These are phyloP conservation scores for Charaxes varanes DNA, from an alignment of 1,140 invertebrate species.

Conservation along the genomic window DNA sequence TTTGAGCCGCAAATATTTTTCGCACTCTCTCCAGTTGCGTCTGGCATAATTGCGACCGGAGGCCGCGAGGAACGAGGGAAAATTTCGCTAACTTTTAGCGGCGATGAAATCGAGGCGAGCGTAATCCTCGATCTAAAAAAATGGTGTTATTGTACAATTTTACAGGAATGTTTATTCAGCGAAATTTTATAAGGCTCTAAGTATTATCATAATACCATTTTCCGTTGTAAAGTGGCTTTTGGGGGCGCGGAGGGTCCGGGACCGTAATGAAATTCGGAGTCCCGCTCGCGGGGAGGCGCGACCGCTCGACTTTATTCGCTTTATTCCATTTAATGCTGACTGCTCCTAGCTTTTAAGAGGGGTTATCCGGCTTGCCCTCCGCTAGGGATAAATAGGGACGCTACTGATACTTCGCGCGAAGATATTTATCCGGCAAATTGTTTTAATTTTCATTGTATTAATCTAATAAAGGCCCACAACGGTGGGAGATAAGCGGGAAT, in stretches of 20 bases:
- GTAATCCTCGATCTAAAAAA: conserved; percentile 29
- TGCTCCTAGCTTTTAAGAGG: conserved; percentile 73
- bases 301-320: conserved; percentile 67
- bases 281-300: conserved; percentile 39
- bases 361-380: conserved; percentile 71
- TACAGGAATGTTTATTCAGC: conserved; percentile 67
- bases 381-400: conserved; percentile 65
- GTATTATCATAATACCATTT: conserved; percentile 72
- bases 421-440: conserved; percentile 76
- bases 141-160: conserved; percentile 57
- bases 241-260: conserved; percentile 46
- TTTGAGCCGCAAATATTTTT: conserved; percentile 24
- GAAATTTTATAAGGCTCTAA: conserved; percentile 68
- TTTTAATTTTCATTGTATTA: conserved; percentile 75
- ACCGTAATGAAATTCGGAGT: conserved; percentile 72
- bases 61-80: background rate
- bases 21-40: too few species aligned
- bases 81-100: conserved; percentile 19
- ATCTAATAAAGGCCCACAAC: conserved; percentile 68
- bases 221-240: conserved; percentile 69
- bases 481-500: conserved; percentile 56
- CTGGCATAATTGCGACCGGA: too few species aligned
- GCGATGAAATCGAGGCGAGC: conserved; percentile 29
- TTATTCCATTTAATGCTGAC: conserved; percentile 73
- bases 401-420: conserved; percentile 66